Evolutionary conservation across 2,888 invertebrate genomes (phyloP), one percentile per base, ranked within the genome.

Genomic region (Cheilosia soror): DNA sequence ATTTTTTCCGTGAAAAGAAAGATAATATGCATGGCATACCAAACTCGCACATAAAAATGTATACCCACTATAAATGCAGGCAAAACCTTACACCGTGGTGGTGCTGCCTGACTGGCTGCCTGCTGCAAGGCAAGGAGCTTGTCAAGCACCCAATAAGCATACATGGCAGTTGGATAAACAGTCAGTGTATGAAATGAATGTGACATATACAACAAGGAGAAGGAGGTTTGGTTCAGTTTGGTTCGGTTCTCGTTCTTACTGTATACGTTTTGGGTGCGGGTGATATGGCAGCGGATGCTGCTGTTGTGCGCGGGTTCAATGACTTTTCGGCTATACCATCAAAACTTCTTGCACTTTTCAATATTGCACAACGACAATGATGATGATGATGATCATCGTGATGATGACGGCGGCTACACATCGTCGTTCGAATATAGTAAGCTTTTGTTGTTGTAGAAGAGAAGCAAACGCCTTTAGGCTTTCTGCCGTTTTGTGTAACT

Each of bases 151-250:
- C 85, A 77, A 81, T 85, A 77, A 81, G 81, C 76, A 72, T 72
- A 77, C 76, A 85, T 77, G 81, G 68, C 85, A 85, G 85, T 81
- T 85, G 84, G 71, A 85, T 85, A 85, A 85, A 85, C 82, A 78
- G 37, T 57, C 65, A 33, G 65, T 65, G 62, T 51, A 68, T 76
- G 76, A 71, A 75, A 73, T 75, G 81, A 72, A 85, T 85, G 72
- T 81, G 76, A 85, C 71, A 77, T 42, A 72, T 49, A 58, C 20
- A 40, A 13, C 13, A 33, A 20, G 27, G 51, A 33, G 69, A 15
- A 29, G 44, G 57, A 60, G 65, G 47, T 47, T 60, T 53, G 58
- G 33, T 42, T 60, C 51, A 49, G 20, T 31, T 68, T 60, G 55
- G 49, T 63, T 75, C 51, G 42, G 47, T 80, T 76, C 76, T 81